These are phyloP conservation scores for Eulemur rufifrons DNA, from an alignment of 2,113 vertebrate genomes.

Conservation along the genomic window DNA sequence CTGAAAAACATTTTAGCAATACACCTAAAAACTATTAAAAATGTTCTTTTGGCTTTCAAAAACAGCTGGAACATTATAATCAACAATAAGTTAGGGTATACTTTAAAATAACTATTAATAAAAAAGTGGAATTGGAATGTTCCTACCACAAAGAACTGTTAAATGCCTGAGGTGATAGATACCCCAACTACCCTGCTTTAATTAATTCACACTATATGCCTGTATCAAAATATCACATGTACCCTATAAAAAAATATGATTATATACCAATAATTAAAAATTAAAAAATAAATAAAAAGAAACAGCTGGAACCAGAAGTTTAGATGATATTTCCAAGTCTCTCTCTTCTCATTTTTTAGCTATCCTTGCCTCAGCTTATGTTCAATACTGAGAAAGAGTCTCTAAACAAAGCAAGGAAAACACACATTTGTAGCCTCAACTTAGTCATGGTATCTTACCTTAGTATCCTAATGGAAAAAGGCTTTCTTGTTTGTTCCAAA, in stretches of 20 bases:
- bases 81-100: too few species aligned
- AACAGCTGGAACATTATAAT: neutral
- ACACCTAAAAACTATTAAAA: conserved; percentile 2
- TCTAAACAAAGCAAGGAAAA: neutral
- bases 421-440: neutral
- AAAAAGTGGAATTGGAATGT: too few species aligned
- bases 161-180: too few species aligned
- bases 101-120: too few species aligned
- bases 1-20: conserved; percentile 2
- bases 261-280: too few species aligned
- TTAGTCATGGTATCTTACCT: neutral
- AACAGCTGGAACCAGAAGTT: neutral
- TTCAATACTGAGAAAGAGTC: conserved; percentile 11
- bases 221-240: too few species aligned
- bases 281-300: neutral
- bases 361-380: neutral
- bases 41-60: conserved; percentile 28
- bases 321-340: conserved; percentile 14
- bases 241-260: too few species aligned
- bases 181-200: too few species aligned
- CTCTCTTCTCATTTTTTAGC: neutral
- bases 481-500: conserved; percentile 20
- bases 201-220: too few species aligned
- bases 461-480: conserved; percentile 11
- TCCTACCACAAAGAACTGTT: too few species aligned